Evolutionary conservation across 2,113 vertebrate genomes (phyloP), one percentile per base, ranked within the genome.

Genomic region (Pantherophis guttatus): DNA sequence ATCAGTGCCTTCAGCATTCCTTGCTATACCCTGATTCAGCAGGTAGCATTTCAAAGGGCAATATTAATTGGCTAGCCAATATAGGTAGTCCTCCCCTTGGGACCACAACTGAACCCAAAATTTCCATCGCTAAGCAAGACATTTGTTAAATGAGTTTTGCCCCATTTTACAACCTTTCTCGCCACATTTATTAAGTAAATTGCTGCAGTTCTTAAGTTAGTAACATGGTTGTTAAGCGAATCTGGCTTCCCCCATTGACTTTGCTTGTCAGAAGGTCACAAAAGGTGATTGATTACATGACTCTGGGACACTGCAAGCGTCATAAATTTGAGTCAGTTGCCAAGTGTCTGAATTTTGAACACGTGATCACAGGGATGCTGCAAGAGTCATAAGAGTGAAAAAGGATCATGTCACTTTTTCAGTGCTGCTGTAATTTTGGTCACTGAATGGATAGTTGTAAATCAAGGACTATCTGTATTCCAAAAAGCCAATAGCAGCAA

Each of bases 11-110:
- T 50, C 81, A 50, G 54, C 57, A 3, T 87, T 90, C 52, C 87
- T 89, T 53, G 44, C 48, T 50, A 85, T 10, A 58, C 0, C 15
- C 0, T 88, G 89, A 92, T 58, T 91, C 91, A 65, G 53, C 33
- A 94, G 33, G 26, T 94, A 90, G 89, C 57, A 95, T 5, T 93
- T 95, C 94, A 93, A 94, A 94, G 70, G 33, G 58, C 33, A 21
- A 44, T 44, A 81, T 81, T 81, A 81, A 81, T 21, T 44, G n/a
- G 33, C 33, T 44, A 44, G 33, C 33, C 33, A 81, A 23, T 44
- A 70, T 17, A 33, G 65, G 65, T 70, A 70, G 65, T 11, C 65
- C 65, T 70, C 65, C 33, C 2, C 65, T 70, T 70, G 33, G 11
- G 65, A 70, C 29, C 65, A 70, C 29, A n/a, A 70, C 13, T 15